phyloP scores from a whole-genome alignment of 1,140 invertebrate species.

The Drosophila gunungcola region DNA sequence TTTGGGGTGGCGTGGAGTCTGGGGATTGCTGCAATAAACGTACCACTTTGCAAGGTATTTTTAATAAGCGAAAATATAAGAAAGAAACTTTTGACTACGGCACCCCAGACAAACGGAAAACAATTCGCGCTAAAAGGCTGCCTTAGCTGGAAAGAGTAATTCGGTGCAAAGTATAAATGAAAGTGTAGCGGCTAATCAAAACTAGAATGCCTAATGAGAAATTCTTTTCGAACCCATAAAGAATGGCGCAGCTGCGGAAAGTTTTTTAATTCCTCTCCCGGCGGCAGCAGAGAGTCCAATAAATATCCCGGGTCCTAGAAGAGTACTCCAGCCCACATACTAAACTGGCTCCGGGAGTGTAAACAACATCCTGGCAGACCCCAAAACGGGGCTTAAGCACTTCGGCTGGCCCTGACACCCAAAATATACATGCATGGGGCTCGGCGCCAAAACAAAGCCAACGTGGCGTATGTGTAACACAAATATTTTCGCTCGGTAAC shows the following conservation, averaged over 20 bases:
- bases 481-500: conserved; percentile 74
- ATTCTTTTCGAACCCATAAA: conserved; percentile 43
- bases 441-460: conserved; percentile 39
- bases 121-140: conserved; percentile 22
- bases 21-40: conserved; percentile 2
- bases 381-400: conserved; percentile 44
- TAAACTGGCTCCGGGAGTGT: conserved; percentile 19
- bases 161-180: conserved; percentile 27
- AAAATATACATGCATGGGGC: conserved; percentile 14
- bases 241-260: conserved; percentile 38
- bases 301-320: conserved; percentile 16
- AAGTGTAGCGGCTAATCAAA: conserved; percentile 67
- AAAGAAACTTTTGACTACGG: conserved; percentile 46
- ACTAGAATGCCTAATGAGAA: conserved; percentile 71
- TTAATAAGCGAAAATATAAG: conserved; percentile 67
- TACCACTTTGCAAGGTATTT: conserved; percentile 60
- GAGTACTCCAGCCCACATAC: conserved; percentile 27
- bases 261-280: conserved; percentile 57
- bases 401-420: conserved; percentile 29
- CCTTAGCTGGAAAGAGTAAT: conserved; percentile 40
- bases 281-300: conserved; percentile 1
- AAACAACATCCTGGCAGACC: conserved; percentile 52
- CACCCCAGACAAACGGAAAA: conserved; percentile 60
- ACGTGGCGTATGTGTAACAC: conserved; percentile 64
- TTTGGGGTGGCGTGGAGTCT: no score